Conservation (phyloP, 2,113 vertebrate genomes). For the Nicator chloris region DNA sequence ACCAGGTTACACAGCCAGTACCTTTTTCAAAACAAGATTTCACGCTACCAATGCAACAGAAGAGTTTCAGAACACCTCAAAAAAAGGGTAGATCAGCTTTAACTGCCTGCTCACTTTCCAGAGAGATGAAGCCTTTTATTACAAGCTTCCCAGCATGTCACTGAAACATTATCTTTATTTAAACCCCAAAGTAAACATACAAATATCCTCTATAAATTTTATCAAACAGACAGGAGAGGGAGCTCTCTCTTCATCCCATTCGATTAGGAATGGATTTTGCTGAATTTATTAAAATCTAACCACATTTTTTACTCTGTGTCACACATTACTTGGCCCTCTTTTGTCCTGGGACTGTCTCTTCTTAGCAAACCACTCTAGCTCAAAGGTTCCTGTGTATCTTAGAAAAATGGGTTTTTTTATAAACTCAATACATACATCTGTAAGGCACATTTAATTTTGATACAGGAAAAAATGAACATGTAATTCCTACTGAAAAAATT, state of each 20-base stretch:
- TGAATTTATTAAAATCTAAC: background rate
- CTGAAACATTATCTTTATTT: background rate
- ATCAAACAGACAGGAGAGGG: constrained; percentile 73
- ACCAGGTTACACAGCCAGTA: background rate
- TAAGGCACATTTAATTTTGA: background rate
- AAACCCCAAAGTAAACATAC: background rate
- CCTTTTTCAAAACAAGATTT: background rate
- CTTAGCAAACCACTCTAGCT: background rate
- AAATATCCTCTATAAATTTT: constrained; percentile 29
- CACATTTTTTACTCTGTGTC: background rate
- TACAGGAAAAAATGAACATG: background rate
- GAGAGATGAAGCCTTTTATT: background rate
- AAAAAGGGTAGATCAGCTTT: background rate
- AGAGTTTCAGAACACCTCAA: background rate
- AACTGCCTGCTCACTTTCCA: background rate
- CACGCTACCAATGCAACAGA: background rate
- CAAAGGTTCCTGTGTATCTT: background rate
- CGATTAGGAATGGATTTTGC: background rate
- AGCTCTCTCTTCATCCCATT: constrained; percentile 68
- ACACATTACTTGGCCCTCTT: background rate
- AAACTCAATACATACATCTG: background rate
- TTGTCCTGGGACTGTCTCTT: background rate
- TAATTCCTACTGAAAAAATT: background rate
- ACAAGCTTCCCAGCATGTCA: background rate
- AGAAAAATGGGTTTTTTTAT: background rate